These are phyloP conservation scores for Enteromius mattozi DNA, from an alignment of 2,797 vertebrate genomes.

Conservation along the genomic window DNA sequence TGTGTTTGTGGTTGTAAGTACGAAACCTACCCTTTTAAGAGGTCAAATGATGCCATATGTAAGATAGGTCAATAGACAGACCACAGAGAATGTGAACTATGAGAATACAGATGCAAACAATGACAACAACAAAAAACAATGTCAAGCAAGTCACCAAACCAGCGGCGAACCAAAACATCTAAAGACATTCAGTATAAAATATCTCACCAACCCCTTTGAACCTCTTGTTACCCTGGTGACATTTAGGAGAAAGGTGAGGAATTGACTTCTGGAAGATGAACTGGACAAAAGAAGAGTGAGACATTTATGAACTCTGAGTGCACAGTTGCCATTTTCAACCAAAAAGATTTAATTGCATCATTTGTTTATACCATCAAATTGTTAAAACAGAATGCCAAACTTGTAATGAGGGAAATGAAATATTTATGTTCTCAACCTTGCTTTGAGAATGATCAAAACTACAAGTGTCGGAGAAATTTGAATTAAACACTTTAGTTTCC, in stretches of 20 bases:
- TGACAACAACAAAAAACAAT: background rate
- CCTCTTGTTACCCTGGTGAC: background rate
- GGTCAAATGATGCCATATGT: background rate
- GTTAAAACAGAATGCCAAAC: slow-evolving; percentile 19
- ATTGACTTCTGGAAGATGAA: background rate
- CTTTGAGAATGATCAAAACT: background rate
- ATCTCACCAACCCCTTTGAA: background rate
- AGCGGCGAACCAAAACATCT: background rate
- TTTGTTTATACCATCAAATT: slow-evolving; percentile 3
- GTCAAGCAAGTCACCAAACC: slow-evolving; percentile 15
- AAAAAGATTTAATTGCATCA: slow-evolving; percentile 11
- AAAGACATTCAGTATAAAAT: background rate
- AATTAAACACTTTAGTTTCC: background rate
- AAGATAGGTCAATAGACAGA: background rate
- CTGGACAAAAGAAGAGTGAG: slow-evolving; percentile 5
- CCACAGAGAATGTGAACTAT: background rate
- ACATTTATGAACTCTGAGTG: background rate
- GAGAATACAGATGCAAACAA: slow-evolving; percentile 6
- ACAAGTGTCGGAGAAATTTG: background rate
- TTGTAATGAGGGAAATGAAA: background rate
- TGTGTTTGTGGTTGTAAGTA: background rate
- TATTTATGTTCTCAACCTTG: slow-evolving; percentile 15
- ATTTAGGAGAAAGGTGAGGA: background rate
- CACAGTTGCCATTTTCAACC: slow-evolving; percentile 14
- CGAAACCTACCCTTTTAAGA: background rate